A percentile compares a stretch with the other conserved stretches of the same genome.
phyloP scores from a whole-genome alignment of 2,888 invertebrate genomes.

The Elysia crispata region DNA sequence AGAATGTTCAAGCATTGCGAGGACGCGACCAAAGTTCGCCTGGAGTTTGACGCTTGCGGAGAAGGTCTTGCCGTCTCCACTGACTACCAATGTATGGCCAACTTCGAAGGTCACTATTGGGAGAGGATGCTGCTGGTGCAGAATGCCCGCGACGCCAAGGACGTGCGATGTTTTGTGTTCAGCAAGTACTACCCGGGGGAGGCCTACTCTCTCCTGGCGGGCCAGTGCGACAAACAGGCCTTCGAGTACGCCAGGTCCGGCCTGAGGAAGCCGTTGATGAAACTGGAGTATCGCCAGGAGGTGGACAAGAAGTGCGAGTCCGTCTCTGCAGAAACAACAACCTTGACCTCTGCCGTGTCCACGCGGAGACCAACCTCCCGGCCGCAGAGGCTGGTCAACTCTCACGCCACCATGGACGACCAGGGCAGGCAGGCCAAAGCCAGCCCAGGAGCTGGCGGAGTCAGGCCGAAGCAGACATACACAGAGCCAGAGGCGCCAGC shows the following conservation, averaged over 20 bases:
- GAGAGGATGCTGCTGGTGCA: conserved; percentile 64
- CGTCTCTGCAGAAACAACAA: conserved; percentile 53
- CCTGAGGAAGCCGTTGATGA: conserved; percentile 55
- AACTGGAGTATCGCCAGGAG: conserved; percentile 56
- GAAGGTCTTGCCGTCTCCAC: conserved; percentile 14
- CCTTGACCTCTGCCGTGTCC: background rate
- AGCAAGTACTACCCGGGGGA: conserved; percentile 58
- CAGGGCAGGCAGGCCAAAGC: background rate
- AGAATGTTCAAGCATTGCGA: conserved; percentile 62
- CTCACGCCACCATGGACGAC: conserved; percentile 15
- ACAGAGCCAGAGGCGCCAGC: no score
- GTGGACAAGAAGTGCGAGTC: conserved; percentile 57
- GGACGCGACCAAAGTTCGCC: conserved; percentile 57
- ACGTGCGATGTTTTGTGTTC: conserved; percentile 63
- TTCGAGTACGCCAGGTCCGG: conserved; percentile 61
- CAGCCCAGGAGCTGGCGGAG: no score
- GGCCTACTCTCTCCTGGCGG: conserved; percentile 58
- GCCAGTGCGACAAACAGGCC: conserved; percentile 64
- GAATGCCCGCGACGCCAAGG: conserved; percentile 55
- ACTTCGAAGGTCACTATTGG: conserved; percentile 65
- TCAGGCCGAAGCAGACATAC: no score
- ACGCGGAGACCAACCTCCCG: background rate
- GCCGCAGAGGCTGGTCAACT: background rate
- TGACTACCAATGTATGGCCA: conserved; percentile 63
- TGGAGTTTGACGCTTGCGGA: conserved; percentile 54